A percentile compares a stretch with the other conserved stretches of the same genome.
phyloP scores from a whole-genome alignment of 2,888 invertebrate genomes.

The Cepaea hortensis region DNA sequence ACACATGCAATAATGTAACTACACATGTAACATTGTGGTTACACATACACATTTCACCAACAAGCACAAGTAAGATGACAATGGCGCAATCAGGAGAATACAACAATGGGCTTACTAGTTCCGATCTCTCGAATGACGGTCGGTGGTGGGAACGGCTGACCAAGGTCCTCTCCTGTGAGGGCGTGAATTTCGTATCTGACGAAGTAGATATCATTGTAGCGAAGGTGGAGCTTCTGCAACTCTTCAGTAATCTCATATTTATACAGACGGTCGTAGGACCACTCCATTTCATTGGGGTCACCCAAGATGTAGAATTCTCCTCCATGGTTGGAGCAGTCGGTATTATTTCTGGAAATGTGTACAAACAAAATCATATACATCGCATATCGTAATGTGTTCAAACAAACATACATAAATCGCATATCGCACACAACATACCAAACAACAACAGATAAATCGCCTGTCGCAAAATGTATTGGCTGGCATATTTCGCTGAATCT shows the following conservation, averaged over 20 bases:
- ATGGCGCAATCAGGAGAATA: background rate
- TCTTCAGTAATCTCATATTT: constrained; percentile 55
- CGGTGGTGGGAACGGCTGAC: constrained; percentile 44
- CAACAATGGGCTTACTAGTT: constrained; percentile 37
- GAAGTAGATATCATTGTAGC: constrained; percentile 49
- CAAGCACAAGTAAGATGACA: too few species aligned
- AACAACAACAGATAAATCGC: too few species aligned
- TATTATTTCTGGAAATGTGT: background rate
- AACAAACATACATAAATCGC: too few species aligned
- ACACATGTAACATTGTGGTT: too few species aligned
- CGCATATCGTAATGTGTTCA: too few species aligned
- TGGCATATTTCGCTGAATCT: too few species aligned
- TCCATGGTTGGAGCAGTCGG: constrained; percentile 40
- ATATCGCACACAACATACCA: too few species aligned
- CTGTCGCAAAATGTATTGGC: too few species aligned
- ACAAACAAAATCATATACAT: background rate
- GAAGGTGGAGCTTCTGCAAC: constrained; percentile 43
- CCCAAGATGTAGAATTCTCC: constrained; percentile 55
- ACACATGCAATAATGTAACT: too few species aligned
- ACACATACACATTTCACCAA: too few species aligned
- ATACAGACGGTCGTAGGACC: constrained; percentile 54
- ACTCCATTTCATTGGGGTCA: constrained; percentile 54
- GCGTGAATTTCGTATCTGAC: constrained; percentile 46
- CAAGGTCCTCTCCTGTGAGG: constrained; percentile 45
- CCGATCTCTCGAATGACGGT: constrained; percentile 49